Evolutionary conservation across 1,140 invertebrate genomes (phyloP).

Genomic region (Drosophila azteca): DNA sequence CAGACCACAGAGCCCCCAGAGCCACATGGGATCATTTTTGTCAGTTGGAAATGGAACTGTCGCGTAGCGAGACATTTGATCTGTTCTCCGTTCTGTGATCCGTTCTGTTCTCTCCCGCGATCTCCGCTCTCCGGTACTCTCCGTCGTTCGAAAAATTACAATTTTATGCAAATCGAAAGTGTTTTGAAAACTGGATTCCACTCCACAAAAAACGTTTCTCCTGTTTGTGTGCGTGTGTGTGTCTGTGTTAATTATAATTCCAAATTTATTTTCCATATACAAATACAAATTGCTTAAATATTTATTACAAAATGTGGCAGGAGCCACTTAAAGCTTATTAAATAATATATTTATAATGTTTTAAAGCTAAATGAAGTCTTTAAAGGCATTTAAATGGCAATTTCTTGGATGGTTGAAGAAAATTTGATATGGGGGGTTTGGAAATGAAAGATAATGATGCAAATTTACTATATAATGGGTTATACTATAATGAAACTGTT

Average conservation of each 20-base stretch:
- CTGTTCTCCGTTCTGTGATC: slow-evolving; percentile 8
- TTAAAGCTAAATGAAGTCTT: slow-evolving; percentile 38
- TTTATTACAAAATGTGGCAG: slow-evolving; percentile 55
- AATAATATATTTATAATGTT: slow-evolving; percentile 35
- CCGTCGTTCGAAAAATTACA: slow-evolving; percentile 43
- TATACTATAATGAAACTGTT: no score
- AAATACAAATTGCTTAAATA: slow-evolving; percentile 49
- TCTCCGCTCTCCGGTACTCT: slow-evolving; percentile 1
- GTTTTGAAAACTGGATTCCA: slow-evolving; percentile 47
- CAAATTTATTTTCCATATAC: slow-evolving; percentile 51
- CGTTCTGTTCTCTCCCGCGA: neutral
- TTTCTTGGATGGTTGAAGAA: slow-evolving; percentile 15
- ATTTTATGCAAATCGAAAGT: slow-evolving; percentile 67
- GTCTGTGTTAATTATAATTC: slow-evolving; percentile 44
- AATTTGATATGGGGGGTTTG: neutral
- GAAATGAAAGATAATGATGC: no score
- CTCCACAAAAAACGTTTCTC: no score
- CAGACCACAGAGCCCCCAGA: neutral
- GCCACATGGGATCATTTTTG: slow-evolving; percentile 41
- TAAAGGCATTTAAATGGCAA: slow-evolving; percentile 47
- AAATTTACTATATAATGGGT: no score
- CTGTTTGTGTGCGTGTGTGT: slow-evolving; percentile 35
- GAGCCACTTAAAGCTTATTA: slow-evolving; percentile 26
- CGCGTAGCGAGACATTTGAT: slow-evolving; percentile 38
- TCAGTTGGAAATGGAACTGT: slow-evolving; percentile 46